Evolutionary conservation across 1,140 invertebrate species (phyloP), one percentile per base, ranked within the genome.

Genomic region (Pogonus chalceus): DNA sequence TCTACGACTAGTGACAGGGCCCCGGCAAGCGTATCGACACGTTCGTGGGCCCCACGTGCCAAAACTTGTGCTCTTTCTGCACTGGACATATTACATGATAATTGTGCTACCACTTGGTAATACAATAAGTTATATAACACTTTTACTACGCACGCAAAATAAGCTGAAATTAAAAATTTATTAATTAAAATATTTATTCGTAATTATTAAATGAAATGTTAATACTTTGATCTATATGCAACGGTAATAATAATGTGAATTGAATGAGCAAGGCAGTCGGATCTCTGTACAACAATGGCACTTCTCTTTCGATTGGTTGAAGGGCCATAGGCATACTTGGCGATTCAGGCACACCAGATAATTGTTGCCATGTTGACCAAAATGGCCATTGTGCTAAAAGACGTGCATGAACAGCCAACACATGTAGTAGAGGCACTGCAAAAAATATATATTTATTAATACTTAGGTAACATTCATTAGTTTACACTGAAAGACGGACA

Each of bases 61-160:
- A 43, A 16, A 4, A 43, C 18, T 60, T 68, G 62, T 48, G 71
- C 63, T 35, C 76, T 67, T 63, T 79, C 73, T 3, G 72, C 56
- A 23, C 64, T 70, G 51, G 72, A 78, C 67, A 91, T 78, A 60
- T 76, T 79, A 68, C 78, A 84, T 24, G 77, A 84, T 4, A 90
- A 62, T 69, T 85, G 82, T 0, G 83, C 70, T 20, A 94, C 76
- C 31, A 90, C 83, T 80, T 96, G 91, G 67, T 94, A 85, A 70
- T 90, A 94, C 37, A 87, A 74, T 35, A 95, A 75, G 72, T 94
- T 92, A 73, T 92, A 96, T 26, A 95, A 72, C 58, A 86, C 81
- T 65, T 87, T 85, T 0, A 95, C 85, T 56, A 95, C 80, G 63
- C 84, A 84, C 7, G 83, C 85, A 68, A 90, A 94, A 68, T 93